Evolutionary conservation across 2,113 vertebrate genomes (phyloP), one percentile per base, ranked within the genome.

Genomic region (Manacus vitellinus): DNA sequence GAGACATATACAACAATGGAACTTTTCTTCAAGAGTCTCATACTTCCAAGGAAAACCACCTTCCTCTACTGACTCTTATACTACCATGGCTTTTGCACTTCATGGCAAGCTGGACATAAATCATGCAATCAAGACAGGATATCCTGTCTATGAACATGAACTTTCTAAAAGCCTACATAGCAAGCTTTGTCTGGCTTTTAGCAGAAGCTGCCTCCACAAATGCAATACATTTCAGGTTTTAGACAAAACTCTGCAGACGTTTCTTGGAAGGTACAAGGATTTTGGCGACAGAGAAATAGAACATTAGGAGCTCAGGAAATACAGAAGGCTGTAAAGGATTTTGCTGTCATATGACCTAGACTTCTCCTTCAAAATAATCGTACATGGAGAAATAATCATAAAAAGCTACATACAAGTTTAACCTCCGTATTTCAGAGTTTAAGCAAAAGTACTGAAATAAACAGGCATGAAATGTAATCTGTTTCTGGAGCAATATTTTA

Each of bases 141-240:
- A 65, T 0, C 0, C 7, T 66, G 25, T 3, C 8, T 33, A 74
- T 2, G 6, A 85, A 39, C 10, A 30, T 4, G 3, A 91, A 67
- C 27, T 65, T 72, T 41, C 0, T 65, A 55, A 71, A 7, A 89
- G 55, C 19, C n/a, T 52, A 56, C 31, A 74, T 0, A 46, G 52
- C 22, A 75, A 49, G 8, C 73, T 91, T 46, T 46, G 46, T 51
- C 33, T 86, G 27, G 66, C 23, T 71, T 91, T 88, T 31, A 61
- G 39, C 25, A 46, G 23, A 77, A 58, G 25, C 4, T 90, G 62
- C 8, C 58, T 76, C 37, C 18, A 70, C 15, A 76, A 73, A 75
- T 7, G 10, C 59, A 70, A 43, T 16, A 27, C 1, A 70, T 19
- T 39, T 44, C 35, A 65, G 14, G 6, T 84, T 62, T 82, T 76